Base-by-base conservation (phyloP, 2,797 vertebrate genomes). In the Agapornis canus region DNA sequence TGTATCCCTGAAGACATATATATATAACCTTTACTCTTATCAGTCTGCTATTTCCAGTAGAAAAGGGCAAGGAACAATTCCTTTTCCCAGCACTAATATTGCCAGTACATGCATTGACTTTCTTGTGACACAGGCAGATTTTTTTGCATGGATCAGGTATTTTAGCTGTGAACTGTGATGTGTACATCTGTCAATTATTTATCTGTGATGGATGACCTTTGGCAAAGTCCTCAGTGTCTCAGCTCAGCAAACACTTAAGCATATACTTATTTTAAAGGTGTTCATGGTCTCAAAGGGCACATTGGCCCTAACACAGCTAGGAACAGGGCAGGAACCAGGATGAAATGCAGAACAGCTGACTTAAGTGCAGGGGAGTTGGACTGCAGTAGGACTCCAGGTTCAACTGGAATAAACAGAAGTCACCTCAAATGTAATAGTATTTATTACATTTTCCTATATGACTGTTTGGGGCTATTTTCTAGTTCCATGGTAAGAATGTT, bases 171-270 rank as follows among this genome's bases (percentile, higher is more conserved):
- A 40, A 51, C 21, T 65, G n/a, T 86, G 68, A 45, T 1, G 4
- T 32, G 25, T 27, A 31, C 23, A 10, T 90, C 42, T 69, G 26
- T 45, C 47, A 86, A 79, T 86, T 82, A 77, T 73, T 92, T 84
- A 60, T 48, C 70, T 66, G 13, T 40, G 43, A 81, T 43, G 11
- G 11, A 17, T 1, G 3, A 70, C 61, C 81, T 92, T 89, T 52
- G 61, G 27, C 57, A 71, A 86, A 92, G 40, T 13, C n/a, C 25
- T 66, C 16, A 45, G 32, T 25, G 42, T 42, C 70, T 48, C 66
- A 35, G 65, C 52, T 78, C 73, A 84, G 84, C 52, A 52, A 68
- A 79, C 2, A 0, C 37, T 73, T 76, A 70, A 73, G 54, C 29
- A 69, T 35, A 3, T 32, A 27, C 19, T 84, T 40, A 11, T 72